Base-by-base conservation (phyloP, 2,888 invertebrate genomes). In the Cyaniris semiargus region DNA sequence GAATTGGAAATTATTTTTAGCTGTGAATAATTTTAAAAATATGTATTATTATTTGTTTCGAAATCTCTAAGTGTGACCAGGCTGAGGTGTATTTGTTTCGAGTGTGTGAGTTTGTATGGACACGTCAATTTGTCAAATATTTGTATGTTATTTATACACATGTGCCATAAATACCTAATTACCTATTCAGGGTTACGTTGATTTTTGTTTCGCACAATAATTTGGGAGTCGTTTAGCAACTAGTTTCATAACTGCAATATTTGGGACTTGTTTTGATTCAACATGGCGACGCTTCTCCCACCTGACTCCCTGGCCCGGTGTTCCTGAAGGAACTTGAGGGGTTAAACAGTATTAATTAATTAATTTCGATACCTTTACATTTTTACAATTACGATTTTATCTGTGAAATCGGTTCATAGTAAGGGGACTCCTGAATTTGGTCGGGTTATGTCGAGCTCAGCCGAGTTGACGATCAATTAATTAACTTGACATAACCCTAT, bases 271-370 rank as follows among this genome's bases (percentile, higher is more conserved):
- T 53, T 23, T 23, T 74, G 7, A 74, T 74, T 53, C 13, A 48
- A 48, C 1, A 74, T 74, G 76, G 76, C 72, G 79, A 80, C 77
- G 79, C 78, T 76, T 74, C 81, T 80, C 82, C 83, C 83, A 83
- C 83, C 84, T 48, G 79, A 80, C 82, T 85, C 85, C 84, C 84
- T 83, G 83, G 78, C 77, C 74, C 81, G 78, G 78, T 77, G 71
- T 76, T 78, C 84, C 86, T 66, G 76, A 78, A 74, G 84, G 87
- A 86, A 85, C 82, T 85, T 85, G 83, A 84, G 88, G 88, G 90
- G 89, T 90, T 87, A 88, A 89, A 90, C 93, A 93, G 93, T 93
- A 93, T 93, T 93, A 93, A 87, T 90, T 89, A 90, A 87, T 90
- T 92, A 90, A 90, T 90, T 90, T 89, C 88, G 87, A 88, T 89